Conservation (phyloP, 2,888 invertebrate genomes). For the Parelbella ahira region DNA sequence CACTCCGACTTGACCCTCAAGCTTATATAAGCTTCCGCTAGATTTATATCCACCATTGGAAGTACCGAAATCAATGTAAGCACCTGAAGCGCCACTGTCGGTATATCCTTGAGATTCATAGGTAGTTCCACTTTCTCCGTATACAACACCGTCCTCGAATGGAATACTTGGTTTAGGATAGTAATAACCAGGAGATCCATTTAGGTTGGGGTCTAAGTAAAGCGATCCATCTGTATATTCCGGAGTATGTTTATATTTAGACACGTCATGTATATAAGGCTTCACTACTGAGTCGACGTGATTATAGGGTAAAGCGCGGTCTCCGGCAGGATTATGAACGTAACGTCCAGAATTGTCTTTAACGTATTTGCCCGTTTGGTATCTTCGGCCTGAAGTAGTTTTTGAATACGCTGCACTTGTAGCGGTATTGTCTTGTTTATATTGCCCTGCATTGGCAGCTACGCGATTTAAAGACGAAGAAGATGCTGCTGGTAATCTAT, state of each 20-base stretch:
- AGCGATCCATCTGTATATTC: no score
- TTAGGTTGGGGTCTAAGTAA: constrained; percentile 31
- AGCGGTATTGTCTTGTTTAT: constrained; percentile 11
- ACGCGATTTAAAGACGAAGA: not conserved
- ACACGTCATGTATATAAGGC: constrained; percentile 58
- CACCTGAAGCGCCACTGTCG: constrained; percentile 5
- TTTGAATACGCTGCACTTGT: constrained; percentile 12
- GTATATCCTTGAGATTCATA: constrained; percentile 15
- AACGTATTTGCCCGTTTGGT: constrained; percentile 25
- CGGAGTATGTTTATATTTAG: constrained; percentile 52
- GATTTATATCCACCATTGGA: constrained; percentile 2
- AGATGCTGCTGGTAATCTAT: constrained; percentile 39
- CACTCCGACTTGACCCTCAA: constrained; percentile 50
- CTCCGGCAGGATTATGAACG: constrained; percentile 70
- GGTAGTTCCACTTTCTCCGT: not conserved
- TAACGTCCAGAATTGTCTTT: constrained; percentile 66
- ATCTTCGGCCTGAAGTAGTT: constrained; percentile 28
- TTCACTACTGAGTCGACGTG: constrained; percentile 56
- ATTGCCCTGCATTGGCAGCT: not conserved
- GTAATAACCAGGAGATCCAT: constrained; percentile 30
- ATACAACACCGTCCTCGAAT: constrained; percentile 32
- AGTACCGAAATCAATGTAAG: constrained; percentile 1
- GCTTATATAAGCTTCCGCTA: constrained; percentile 42
- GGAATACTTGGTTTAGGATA: constrained; percentile 35
- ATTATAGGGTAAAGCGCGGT: constrained; percentile 64